phyloP scores from a whole-genome alignment of 64 coral and sea anemone genomes.

The Catalaphyllia jardinei region DNA sequence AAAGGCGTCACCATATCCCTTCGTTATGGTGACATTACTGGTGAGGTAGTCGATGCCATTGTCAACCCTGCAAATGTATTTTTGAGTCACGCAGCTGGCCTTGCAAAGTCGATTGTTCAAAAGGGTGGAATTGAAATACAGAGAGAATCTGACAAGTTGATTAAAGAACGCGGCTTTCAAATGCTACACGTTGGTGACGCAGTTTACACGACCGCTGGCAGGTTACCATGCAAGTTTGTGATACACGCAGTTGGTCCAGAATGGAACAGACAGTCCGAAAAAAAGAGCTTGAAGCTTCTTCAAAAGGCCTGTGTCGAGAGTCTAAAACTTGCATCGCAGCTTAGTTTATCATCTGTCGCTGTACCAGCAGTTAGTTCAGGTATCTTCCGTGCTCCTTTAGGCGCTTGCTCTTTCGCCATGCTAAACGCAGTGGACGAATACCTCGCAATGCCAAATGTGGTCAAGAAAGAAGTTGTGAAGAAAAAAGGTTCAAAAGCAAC shows the following conservation, averaged over 20 bases:
- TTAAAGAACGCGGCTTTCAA: constrained; percentile 3
- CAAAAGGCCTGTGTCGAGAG: constrained; percentile 58
- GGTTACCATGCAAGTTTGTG: constrained; percentile 62
- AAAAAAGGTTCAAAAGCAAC: neutral
- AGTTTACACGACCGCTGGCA: constrained; percentile 37
- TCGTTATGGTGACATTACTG: constrained; percentile 73
- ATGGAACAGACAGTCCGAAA: constrained; percentile 35
- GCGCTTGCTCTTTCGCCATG: constrained; percentile 56
- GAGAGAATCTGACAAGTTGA: constrained; percentile 35
- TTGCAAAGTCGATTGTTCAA: constrained; percentile 50
- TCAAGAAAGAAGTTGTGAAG: neutral
- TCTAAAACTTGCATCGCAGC: constrained; percentile 35
- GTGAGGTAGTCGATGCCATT: constrained; percentile 59
- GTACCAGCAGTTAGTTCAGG: constrained; percentile 84
- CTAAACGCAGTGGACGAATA: constrained; percentile 69
- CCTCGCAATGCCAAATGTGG: neutral
- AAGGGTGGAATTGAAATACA: constrained; percentile 60
- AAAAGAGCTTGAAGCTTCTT: constrained; percentile 35
- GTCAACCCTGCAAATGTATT: constrained; percentile 70
- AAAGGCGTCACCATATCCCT: constrained; percentile 52
- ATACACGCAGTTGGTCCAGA: constrained; percentile 80
- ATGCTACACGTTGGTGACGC: constrained; percentile 52
- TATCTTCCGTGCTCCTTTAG: constrained; percentile 71
- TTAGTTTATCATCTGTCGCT: constrained; percentile 57
- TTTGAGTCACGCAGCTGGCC: constrained; percentile 43